Percentiles rank a stretch among this genome's conserved stretches.
phyloP scores from a whole-genome alignment of 2,888 invertebrate species.

The Drosophila prostipennis region DNA sequence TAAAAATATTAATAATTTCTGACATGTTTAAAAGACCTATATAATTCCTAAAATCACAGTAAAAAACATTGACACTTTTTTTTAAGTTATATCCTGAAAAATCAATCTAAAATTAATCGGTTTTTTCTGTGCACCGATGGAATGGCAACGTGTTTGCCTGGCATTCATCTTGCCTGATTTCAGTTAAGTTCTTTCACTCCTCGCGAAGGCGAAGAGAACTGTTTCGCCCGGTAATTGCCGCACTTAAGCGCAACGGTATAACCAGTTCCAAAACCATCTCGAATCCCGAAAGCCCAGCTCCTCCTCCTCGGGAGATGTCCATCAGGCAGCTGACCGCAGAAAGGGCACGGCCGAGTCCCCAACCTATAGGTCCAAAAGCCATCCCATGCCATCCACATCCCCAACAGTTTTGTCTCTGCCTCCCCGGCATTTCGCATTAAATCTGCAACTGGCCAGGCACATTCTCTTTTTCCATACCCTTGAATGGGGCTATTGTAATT shows the following conservation, averaged over 20 bases:
- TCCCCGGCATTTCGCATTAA: slow-evolving; percentile 66
- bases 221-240: slow-evolving; percentile 72
- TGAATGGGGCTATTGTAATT: slow-evolving; percentile 42
- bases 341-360: slow-evolving; percentile 63
- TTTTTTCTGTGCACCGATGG: slow-evolving; percentile 10
- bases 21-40: too few relatives aligned
- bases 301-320: slow-evolving; percentile 53
- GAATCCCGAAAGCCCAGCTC: slow-evolving; percentile 11
- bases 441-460: slow-evolving; percentile 64
- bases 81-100: not conserved
- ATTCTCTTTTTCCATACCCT: slow-evolving; percentile 67
- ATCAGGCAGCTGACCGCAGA: slow-evolving; percentile 78
- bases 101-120: not conserved
- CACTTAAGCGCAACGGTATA: slow-evolving; percentile 74
- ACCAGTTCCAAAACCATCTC: slow-evolving; percentile 61
- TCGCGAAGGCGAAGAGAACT: slow-evolving; percentile 45
- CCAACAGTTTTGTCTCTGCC: slow-evolving; percentile 37
- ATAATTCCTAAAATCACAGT: too few relatives aligned
- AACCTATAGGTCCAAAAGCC: slow-evolving; percentile 5
- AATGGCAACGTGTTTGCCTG: slow-evolving; percentile 60
- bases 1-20: too few relatives aligned
- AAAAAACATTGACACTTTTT: too few relatives aligned
- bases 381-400: slow-evolving; percentile 32
- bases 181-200: slow-evolving; percentile 57
- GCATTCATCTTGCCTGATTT: slow-evolving; percentile 61